Evolutionary conservation across 2,113 vertebrate genomes (phyloP), one percentile per base, ranked within the genome.

Genomic region (Hystrix cristata): DNA sequence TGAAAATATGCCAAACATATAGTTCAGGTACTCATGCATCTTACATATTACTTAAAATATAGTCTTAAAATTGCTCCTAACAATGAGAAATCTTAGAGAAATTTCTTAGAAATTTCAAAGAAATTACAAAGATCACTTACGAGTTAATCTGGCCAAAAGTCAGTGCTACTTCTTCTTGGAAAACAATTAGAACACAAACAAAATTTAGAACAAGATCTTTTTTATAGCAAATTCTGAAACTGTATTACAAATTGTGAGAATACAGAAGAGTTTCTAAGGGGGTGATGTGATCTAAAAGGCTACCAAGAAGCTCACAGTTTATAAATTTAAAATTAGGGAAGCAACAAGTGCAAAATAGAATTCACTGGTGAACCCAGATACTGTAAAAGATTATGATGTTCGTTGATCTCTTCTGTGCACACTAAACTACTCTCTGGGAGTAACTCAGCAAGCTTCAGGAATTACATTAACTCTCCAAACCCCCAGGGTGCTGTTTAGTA

Each of bases 391-490:
- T 86, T n/a, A 57, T 13, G 15, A 65, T 72, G 65, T 29, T 81
- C 93, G 51, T 2, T 90, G 89, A 98, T 69, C 60, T 55, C 43
- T 51, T 81, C 46, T 38, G 21, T 5, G 3, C 89, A 60, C 90
- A 55, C 43, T 95, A 83, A 90, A 48, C 38, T 87, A 65, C 48
- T 88, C 53, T 96, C 76, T 95, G 60, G 38, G n/a, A 95, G 57
- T 72, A 85, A 96, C 51, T 96, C 76, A 62, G 34, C 74, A 25
- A 43, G 34, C 64, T 85, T 93, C 19, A 23, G 76, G 87, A 90
- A 88, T 48, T 59, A 92, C 21, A 94, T 86, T 91, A 96, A 88
- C 60, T 86, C 88, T 90, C 91, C 92, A 97, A 76, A 92, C 8
- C 87, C 82, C 60, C 31, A 92, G 80, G 84, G 94, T 71, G 71